Evolutionary conservation across 92 coral and sea anemone genomes (phyloP).

Genomic region (Actinostola sp.): DNA sequence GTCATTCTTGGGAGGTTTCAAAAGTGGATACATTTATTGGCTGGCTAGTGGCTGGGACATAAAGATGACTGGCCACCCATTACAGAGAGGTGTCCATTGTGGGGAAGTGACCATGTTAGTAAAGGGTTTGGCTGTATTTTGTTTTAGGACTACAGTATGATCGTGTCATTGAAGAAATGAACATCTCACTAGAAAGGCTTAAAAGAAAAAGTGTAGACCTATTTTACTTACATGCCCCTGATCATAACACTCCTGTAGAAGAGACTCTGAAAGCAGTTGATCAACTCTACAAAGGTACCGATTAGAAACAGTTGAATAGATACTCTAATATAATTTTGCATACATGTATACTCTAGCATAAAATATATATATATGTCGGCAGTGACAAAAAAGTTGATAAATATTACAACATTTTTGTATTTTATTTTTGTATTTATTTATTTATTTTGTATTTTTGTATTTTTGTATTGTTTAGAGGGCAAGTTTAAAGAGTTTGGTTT

Average conservation of each 20-base stretch:
- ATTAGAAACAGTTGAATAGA: neutral
- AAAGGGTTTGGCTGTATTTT: too few species aligned
- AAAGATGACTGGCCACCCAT: too few species aligned
- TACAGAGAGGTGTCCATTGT: neutral
- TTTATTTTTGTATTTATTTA: neutral
- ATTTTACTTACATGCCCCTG: constrained; percentile 92
- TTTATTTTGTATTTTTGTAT: neutral
- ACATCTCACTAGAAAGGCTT: constrained; percentile 69
- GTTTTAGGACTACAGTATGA: constrained; percentile 73
- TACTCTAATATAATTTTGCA: too few species aligned
- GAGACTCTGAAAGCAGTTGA: constrained; percentile 87
- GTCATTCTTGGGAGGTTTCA: too few species aligned
- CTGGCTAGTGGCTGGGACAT: too few species aligned
- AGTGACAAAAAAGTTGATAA: neutral
- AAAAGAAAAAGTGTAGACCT: constrained; percentile 77
- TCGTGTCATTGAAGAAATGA: constrained; percentile 74
- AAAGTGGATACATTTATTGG: too few species aligned
- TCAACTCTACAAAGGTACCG: constrained; percentile 80
- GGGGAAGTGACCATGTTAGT: too few species aligned
- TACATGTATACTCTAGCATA: too few species aligned
- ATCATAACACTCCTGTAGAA: constrained; percentile 81
- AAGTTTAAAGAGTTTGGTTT: constrained; percentile 87
- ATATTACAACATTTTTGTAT: neutral
- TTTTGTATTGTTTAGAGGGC: constrained; percentile 64
- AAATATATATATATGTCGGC: too few species aligned